Percentiles rank a stretch among this genome's conserved stretches.
Conservation (phyloP, 2,888 invertebrate species). For the Sarcophaga subvicina region DNA sequence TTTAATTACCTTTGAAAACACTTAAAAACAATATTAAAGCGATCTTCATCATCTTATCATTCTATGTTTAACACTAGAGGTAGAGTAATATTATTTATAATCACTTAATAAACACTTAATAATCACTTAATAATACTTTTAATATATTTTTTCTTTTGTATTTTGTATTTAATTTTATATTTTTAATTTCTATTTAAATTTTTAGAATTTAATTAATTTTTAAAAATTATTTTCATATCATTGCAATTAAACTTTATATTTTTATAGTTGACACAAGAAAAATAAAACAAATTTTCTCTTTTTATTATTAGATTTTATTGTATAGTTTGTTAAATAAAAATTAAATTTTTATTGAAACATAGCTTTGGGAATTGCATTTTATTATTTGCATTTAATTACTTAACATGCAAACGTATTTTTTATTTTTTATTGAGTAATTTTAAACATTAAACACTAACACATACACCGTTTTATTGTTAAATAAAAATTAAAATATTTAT, state of each 20-base stretch:
- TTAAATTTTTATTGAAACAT: not conserved
- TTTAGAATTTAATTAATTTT: not conserved
- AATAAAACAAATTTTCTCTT: too few relatives aligned
- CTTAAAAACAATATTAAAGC: constrained; percentile 75
- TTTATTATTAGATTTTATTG: not conserved
- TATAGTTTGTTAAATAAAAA: not conserved
- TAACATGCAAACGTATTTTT: too few relatives aligned
- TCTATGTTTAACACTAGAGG: constrained; percentile 66
- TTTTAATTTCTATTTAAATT: not conserved
- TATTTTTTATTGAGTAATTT: too few relatives aligned
- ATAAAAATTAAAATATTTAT: not conserved
- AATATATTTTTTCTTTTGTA: constrained; percentile 1
- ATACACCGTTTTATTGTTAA: not conserved
- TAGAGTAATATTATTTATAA: constrained; percentile 17
- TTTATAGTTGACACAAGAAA: too few relatives aligned
- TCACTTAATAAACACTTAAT: not conserved
- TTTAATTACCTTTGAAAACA: constrained; percentile 77
- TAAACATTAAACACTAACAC: not conserved
- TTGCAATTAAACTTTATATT: too few relatives aligned
- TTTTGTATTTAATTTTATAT: not conserved
- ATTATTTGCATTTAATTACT: too few relatives aligned
- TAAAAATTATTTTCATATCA: not conserved
- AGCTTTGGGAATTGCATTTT: constrained; percentile 1
- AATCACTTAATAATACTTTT: not conserved
- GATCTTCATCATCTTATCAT: constrained; percentile 78